Percentiles rank a stretch among this genome's conserved stretches.
phyloP scores from a whole-genome alignment of 2,797 vertebrate species.

The Sebastes paucispinis region DNA sequence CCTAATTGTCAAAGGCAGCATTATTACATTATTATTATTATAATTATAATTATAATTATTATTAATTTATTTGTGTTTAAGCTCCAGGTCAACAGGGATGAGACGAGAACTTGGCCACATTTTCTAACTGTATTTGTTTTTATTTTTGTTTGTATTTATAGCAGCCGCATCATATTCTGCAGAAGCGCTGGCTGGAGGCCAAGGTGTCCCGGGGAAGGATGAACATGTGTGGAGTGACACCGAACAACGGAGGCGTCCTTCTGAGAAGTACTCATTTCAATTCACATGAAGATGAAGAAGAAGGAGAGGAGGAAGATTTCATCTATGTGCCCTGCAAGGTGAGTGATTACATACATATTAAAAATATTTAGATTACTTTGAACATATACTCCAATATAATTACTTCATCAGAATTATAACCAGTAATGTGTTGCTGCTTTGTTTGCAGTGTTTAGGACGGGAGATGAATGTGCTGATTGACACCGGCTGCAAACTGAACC shows the following conservation, averaged over 20 bases:
- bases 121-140: neutral
- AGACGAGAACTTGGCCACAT: neutral
- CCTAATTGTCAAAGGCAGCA: neutral
- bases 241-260: conserved; percentile 62
- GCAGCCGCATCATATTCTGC: conserved; percentile 91
- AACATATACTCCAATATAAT: neutral
- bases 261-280: conserved; percentile 38
- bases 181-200: conserved; percentile 88
- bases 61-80: neutral
- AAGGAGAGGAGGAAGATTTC: conserved; percentile 81
- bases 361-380: neutral
- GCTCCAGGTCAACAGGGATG: neutral
- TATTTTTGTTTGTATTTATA: conserved; percentile 35
- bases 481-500: conserved; percentile 86
- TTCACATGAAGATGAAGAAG: conserved; percentile 30
- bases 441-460: conserved; percentile 84
- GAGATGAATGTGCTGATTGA: conserved; percentile 85
- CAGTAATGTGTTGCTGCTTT: neutral
- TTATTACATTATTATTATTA: no score
- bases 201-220: conserved; percentile 83
- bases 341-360: conserved; percentile 16
- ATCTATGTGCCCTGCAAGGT: conserved; percentile 88
- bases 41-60: no score
- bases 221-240: conserved; percentile 71
- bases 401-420: neutral